These are phyloP conservation scores for Mustelus asterias DNA, from an alignment of 2,113 vertebrate species.

Conservation along the genomic window DNA sequence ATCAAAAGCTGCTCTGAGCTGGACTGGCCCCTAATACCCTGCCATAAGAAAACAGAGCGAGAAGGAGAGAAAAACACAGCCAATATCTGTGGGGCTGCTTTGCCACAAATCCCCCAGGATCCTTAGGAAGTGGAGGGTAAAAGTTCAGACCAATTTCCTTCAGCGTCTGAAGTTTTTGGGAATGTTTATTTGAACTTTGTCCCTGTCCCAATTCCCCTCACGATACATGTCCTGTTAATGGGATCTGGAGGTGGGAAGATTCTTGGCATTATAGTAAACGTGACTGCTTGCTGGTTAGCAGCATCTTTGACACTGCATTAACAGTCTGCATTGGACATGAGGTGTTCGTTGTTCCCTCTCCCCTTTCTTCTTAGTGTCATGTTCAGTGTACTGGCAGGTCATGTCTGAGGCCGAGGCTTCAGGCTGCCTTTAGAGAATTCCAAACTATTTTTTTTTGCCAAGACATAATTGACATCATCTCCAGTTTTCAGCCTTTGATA, in stretches of 20 bases:
- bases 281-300: conserved; percentile 26
- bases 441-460: background rate
- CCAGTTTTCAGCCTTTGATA: background rate
- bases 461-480: background rate
- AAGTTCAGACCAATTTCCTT: conserved; percentile 37
- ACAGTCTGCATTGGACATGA: background rate
- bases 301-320: background rate
- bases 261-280: conserved; percentile 16
- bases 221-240: conserved; percentile 32
- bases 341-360: background rate
- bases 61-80: background rate
- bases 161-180: conserved; percentile 9
- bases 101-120: conserved; percentile 1
- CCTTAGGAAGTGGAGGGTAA: conserved; percentile 25
- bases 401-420: background rate
- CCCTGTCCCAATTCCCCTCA: conserved; percentile 1
- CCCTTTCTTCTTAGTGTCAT: background rate
- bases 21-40: background rate
- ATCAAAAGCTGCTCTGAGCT: background rate
- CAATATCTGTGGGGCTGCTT: conserved; percentile 25
- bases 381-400: background rate
- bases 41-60: conserved; percentile 4
- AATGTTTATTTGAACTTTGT: conserved; percentile 35
- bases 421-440: background rate
- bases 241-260: conserved; percentile 36